These are phyloP conservation scores for Aldrovandia affinis DNA, from an alignment of 2,797 vertebrate species.

Conservation along the genomic window DNA sequence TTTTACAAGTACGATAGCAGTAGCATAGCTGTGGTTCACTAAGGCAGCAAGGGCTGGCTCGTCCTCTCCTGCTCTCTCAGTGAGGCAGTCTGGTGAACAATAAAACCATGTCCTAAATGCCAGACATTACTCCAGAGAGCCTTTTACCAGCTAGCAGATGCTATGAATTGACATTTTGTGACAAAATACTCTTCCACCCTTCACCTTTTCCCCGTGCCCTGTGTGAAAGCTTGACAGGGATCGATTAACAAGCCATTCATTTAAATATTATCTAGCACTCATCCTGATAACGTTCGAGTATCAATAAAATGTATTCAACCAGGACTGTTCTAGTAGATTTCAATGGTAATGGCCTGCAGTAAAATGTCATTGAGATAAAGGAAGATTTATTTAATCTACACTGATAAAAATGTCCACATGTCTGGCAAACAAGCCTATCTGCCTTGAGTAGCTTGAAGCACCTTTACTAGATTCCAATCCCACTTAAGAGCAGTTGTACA, in stretches of 20 bases:
- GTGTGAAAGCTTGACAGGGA: neutral
- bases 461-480: no score
- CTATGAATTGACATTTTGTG: neutral
- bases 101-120: neutral
- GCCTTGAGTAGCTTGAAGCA: neutral
- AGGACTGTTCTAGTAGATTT: neutral
- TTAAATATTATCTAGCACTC: neutral
- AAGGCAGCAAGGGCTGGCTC: neutral
- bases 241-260: neutral
- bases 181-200: neutral
- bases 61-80: neutral
- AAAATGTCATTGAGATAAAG: neutral
- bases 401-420: neutral
- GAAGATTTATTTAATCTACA: slow-evolving; percentile 6
- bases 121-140: neutral
- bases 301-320: neutral
- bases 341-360: neutral
- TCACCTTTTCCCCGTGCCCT: neutral
- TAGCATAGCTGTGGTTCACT: neutral
- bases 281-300: neutral
- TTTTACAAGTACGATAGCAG: neutral
- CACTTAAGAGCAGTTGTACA: no score
- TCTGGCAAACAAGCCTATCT: neutral
- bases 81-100: neutral
- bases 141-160: neutral